Conservation (phyloP, 2,888 invertebrate species). For the Heptascelio sp. region DNA sequence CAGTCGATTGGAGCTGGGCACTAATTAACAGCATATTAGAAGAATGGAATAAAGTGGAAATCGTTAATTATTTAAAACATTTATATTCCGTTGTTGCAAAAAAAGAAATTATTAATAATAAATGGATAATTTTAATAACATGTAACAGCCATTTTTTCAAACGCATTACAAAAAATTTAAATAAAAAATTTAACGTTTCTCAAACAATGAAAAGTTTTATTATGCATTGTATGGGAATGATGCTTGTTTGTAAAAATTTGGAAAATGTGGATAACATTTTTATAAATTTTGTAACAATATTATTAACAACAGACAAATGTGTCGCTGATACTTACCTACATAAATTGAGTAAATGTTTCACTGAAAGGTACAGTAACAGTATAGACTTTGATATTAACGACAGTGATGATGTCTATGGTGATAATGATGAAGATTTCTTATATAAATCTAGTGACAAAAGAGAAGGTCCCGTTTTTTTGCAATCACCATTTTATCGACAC, state of each 20-base stretch:
- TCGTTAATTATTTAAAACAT: not conserved
- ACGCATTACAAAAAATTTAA: not conserved
- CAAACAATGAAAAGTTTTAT: not conserved
- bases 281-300: not conserved
- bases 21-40: conserved; percentile 18
- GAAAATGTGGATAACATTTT: conserved; percentile 5
- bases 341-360: no score
- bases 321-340: no score
- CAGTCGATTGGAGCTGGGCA: conserved; percentile 28
- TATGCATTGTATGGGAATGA: conserved; percentile 7
- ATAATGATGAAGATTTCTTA: not conserved
- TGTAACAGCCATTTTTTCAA: conserved; percentile 12
- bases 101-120: not conserved
- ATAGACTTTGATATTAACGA: no score
- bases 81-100: not conserved
- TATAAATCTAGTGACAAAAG: no score
- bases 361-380: no score
- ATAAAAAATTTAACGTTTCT: not conserved
- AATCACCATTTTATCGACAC: conserved; percentile 13
- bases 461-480: not conserved
- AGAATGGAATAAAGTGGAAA: conserved; percentile 6
- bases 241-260: not conserved
- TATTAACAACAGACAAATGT: conserved; percentile 5
- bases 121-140: not conserved
- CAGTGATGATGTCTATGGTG: no score